phyloP scores from a whole-genome alignment of 1,140 invertebrate species.

The Colletes gigas region DNA sequence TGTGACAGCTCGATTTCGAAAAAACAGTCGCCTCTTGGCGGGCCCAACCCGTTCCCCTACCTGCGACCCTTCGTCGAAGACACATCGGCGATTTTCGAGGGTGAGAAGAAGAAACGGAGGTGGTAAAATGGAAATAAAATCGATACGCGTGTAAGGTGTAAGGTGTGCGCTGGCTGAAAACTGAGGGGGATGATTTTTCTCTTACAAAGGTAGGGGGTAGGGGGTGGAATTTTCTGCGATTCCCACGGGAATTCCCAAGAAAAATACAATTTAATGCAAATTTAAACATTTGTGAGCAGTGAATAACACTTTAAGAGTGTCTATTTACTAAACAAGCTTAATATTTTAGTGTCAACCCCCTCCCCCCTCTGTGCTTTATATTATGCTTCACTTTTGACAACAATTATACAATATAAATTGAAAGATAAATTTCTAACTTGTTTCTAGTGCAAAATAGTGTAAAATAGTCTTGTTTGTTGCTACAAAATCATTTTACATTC shows the following conservation, averaged over 20 bases:
- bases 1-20: slow-evolving; percentile 13
- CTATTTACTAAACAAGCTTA: background rate
- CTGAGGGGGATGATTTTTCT: background rate
- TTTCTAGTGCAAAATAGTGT: no score
- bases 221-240: background rate
- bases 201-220: no score
- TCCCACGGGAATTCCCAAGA: background rate
- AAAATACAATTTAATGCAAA: no score
- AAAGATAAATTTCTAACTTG: no score
- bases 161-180: background rate
- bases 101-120: background rate
- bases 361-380: no score
- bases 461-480: no score
- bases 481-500: no score
- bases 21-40: background rate
- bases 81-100: background rate
- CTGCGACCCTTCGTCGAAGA: background rate
- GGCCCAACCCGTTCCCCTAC: slow-evolving; percentile 10
- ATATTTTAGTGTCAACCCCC: no score
- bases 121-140: slow-evolving; percentile 30
- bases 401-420: no score
- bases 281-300: background rate
- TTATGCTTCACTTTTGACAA: no score
- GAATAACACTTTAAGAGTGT: no score
- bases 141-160: slow-evolving; percentile 11